phyloP scores from a whole-genome alignment of 1,140 invertebrate species.

The Drosophila takahashii region DNA sequence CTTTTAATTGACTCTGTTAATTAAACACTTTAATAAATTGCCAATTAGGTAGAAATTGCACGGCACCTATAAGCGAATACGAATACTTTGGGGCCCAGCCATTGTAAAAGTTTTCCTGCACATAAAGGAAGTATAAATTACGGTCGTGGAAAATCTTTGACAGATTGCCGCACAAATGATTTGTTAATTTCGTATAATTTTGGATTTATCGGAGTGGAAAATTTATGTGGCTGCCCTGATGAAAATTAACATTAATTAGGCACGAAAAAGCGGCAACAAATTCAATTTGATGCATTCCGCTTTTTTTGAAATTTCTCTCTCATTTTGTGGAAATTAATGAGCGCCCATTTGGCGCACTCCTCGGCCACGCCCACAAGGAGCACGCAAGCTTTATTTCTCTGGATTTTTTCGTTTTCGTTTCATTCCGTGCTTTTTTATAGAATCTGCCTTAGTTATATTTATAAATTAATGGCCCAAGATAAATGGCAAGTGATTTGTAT shows the following conservation, averaged over 20 bases:
- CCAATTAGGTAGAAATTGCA: constrained; percentile 38
- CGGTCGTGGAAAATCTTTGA: constrained; percentile 21
- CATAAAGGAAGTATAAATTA: constrained; percentile 20
- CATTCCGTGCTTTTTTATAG: constrained; percentile 24
- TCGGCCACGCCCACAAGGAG: constrained; percentile 65
- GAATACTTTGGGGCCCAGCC: not conserved
- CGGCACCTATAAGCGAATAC: constrained; percentile 15
- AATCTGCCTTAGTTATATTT: constrained; percentile 75
- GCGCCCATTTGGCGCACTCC: constrained; percentile 69
- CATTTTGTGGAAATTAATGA: constrained; percentile 80
- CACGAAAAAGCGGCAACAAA: constrained; percentile 52
- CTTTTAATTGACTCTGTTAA: constrained; percentile 24
- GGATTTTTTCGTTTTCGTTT: not conserved
- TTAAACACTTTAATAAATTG: constrained; percentile 54
- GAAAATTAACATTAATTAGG: constrained; percentile 76
- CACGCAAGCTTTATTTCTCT: constrained; percentile 50
- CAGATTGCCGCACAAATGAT: constrained; percentile 50
- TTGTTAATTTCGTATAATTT: constrained; percentile 53
- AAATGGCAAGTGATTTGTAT: constrained; percentile 75
- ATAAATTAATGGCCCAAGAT: constrained; percentile 78
- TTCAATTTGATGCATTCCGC: constrained; percentile 73
- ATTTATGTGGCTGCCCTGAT: constrained; percentile 49
- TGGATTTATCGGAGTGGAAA: constrained; percentile 49
- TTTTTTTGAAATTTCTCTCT: constrained; percentile 57
- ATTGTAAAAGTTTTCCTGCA: not conserved